phyloP scores from a whole-genome alignment of 2,797 vertebrate genomes.

The Sebastes dallii region DNA sequence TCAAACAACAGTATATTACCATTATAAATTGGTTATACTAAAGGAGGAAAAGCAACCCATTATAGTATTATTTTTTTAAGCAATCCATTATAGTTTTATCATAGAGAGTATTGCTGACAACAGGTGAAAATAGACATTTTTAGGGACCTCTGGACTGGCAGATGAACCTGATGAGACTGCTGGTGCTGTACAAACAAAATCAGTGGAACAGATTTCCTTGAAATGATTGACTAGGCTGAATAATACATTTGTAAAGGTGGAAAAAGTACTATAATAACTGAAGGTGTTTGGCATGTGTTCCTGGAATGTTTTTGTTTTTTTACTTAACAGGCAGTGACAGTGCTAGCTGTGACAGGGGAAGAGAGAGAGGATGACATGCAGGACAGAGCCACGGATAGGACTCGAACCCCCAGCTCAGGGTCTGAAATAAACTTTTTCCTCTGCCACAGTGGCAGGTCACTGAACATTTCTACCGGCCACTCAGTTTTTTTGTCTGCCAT shows the following conservation, averaged over 20 bases:
- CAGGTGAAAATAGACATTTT: not conserved
- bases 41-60: not conserved
- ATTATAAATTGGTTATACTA: not conserved
- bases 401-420: no score
- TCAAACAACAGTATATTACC: not conserved
- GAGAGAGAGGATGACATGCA: no score
- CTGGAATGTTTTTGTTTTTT: not conserved
- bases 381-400: no score
- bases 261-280: not conserved
- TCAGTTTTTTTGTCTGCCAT: no score
- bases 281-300: not conserved
- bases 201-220: not conserved
- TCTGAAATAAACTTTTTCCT: no score
- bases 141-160: not conserved
- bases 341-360: no score
- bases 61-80: not conserved
- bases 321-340: no score
- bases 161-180: not conserved
- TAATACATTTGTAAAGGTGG: not conserved
- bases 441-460: no score
- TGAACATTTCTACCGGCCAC: no score
- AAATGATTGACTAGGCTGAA: not conserved
- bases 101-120: not conserved
- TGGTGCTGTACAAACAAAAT: not conserved
- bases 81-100: not conserved